Base-by-base conservation (phyloP, 2,888 invertebrate genomes). In the Apamea epomidion region DNA sequence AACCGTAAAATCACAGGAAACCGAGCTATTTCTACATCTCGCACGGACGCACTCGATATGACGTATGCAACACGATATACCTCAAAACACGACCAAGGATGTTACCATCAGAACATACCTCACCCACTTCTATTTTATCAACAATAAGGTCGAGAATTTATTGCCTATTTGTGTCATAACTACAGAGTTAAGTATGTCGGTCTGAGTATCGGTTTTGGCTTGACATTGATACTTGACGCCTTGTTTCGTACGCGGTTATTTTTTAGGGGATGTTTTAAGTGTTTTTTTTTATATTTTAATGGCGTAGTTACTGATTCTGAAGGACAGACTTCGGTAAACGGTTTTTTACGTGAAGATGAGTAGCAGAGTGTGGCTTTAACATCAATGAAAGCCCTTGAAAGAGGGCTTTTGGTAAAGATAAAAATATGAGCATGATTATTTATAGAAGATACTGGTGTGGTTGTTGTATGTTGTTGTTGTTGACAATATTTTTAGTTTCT, bases 151-250 rank as follows among this genome's bases (percentile, higher is more conserved):
- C 54, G 65, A 87, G 73, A 89, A 82, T 91, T 74, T 79, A 87
- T 83, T 88, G 87, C 78, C 81, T 84, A 78, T 84, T 82, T 68
- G 25, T 82, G 51, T 75, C 51, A 3, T 8, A 68, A 45, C 67
- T 54, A 64, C n/a, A 75, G 7, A 32, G 8, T 68, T 73, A 77
- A 60, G n/a, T 88, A 60, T 87, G 87, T 86, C 64, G 79, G 74
- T 68, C 82, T 84, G 85, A 90, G 94, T 94, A 94, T 94, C 95
- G 91, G 91, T 93, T 94, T 94, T 92, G 91, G 92, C 91, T 84
- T 88, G 94, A 93, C 93, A 94, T 94, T 92, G 95, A 95, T 94
- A 95, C 94, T 92, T 92, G 93, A 94, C 91, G 94, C 93, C 89
- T 91, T 90, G 90, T 92, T 93, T 92, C 91, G 91, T 92, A 89